A percentile compares a stretch with the other conserved stretches of the same genome.
phyloP scores from a whole-genome alignment of 2,113 vertebrate species.

The Phyllopteryx taeniolatus region DNA sequence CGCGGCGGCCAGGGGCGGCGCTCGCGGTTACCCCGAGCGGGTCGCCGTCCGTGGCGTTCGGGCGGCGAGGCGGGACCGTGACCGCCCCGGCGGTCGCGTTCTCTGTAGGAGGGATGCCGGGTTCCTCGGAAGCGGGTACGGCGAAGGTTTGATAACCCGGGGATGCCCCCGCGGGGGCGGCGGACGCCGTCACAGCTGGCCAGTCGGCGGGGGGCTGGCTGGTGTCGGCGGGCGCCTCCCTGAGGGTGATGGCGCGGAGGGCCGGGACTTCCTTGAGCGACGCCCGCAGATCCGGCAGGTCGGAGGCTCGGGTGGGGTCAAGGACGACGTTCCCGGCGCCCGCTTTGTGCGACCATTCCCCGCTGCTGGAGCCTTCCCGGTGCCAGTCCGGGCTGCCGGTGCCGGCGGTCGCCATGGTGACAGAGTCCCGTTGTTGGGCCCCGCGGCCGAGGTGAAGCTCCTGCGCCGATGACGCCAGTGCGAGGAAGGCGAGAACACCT shows the following conservation, averaged over 20 bases:
- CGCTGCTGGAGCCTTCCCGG: constrained; percentile 63
- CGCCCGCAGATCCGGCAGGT: background rate
- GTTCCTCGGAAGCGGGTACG: constrained; percentile 51
- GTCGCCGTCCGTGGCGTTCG: constrained; percentile 58
- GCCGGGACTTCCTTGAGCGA: constrained; percentile 52
- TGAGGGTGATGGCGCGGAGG: constrained; percentile 63
- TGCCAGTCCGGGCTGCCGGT: constrained; percentile 47
- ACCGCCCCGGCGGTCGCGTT: constrained; percentile 16
- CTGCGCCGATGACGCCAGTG: constrained; percentile 81
- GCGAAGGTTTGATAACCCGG: constrained; percentile 35
- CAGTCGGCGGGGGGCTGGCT: constrained; percentile 57
- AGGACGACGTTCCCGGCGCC: constrained; percentile 17
- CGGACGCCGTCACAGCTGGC: constrained; percentile 22
- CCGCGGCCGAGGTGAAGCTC: constrained; percentile 76
- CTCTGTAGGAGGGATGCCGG: constrained; percentile 13
- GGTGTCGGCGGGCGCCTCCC: constrained; percentile 51
- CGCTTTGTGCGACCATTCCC: constrained; percentile 43
- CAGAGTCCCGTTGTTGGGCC: constrained; percentile 68
- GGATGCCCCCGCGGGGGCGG: constrained; percentile 15
- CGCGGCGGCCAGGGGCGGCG: constrained; percentile 58
- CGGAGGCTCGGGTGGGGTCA: constrained; percentile 10
- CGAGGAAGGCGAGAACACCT: constrained; percentile 92
- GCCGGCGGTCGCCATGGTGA: constrained; percentile 72
- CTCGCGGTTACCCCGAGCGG: constrained; percentile 35
- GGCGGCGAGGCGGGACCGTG: background rate